Conservation (phyloP, 2,797 vertebrate species). For the Delichon dasypus region DNA sequence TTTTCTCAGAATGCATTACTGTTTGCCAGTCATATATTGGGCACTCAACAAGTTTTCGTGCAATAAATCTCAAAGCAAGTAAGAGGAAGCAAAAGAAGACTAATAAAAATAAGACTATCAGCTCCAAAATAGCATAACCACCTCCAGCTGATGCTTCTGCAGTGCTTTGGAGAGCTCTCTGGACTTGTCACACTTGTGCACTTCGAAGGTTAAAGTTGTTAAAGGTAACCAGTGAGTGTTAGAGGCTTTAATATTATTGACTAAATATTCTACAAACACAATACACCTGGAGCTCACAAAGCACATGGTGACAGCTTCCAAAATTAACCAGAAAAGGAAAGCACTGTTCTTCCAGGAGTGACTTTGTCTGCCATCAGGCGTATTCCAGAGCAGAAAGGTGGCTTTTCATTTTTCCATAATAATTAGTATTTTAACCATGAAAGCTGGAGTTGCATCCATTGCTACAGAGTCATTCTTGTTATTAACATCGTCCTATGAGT, state of each 20-base stretch:
- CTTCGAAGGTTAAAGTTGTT: not conserved
- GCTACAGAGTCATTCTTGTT: accelerated
- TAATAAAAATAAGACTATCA: not conserved
- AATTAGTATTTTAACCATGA: not conserved
- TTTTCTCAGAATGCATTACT: not conserved
- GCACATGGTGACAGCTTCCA: not conserved
- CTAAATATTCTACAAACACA: not conserved
- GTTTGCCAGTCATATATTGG: not conserved
- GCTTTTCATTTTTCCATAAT: not conserved
- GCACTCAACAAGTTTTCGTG: not conserved
- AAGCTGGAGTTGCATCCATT: not conserved
- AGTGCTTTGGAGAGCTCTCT: not conserved
- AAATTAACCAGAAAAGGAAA: not conserved
- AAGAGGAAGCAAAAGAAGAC: not conserved
- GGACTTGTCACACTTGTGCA: not conserved
- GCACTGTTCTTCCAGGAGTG: not conserved
- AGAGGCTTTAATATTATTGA: not conserved
- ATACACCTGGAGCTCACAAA: not conserved
- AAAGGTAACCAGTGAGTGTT: not conserved
- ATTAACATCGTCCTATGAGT: not conserved
- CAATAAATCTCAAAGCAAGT: not conserved
- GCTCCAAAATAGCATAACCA: not conserved
- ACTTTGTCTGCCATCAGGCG: not conserved
- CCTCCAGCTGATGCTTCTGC: not conserved
- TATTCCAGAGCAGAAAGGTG: not conserved